These are phyloP conservation scores for Furcifer pardalis DNA, from an alignment of 2,797 vertebrate species.

Conservation along the genomic window DNA sequence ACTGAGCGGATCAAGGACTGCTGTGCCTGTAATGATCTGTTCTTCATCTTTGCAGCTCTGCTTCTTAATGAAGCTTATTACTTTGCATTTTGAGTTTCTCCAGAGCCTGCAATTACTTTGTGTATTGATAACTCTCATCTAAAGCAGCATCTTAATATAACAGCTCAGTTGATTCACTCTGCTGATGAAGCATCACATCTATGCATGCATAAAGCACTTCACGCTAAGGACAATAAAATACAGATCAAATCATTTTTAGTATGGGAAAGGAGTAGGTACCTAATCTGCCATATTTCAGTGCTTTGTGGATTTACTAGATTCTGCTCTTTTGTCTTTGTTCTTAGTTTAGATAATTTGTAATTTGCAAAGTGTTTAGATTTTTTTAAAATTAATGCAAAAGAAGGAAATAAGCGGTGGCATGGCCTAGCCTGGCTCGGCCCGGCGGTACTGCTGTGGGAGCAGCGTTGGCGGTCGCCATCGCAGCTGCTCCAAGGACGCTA, in stretches of 20 bases:
- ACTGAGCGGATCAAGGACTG: slow-evolving; percentile 3
- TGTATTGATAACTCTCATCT: slow-evolving; percentile 7
- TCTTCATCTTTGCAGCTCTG: slow-evolving; percentile 25
- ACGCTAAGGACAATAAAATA: background rate
- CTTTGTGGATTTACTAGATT: background rate
- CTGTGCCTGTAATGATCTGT: background rate
- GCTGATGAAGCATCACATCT: background rate
- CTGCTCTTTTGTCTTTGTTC: background rate
- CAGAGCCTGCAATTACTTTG: background rate
- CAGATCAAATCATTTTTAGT: background rate
- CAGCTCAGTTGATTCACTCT: background rate
- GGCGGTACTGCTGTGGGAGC: no score
- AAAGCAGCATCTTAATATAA: slow-evolving; percentile 18
- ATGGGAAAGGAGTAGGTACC: background rate
- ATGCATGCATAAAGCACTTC: background rate
- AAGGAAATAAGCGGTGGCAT: background rate
- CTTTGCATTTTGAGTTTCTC: slow-evolving; percentile 34
- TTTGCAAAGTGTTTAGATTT: background rate
- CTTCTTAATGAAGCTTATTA: slow-evolving; percentile 15
- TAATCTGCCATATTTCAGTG: background rate
- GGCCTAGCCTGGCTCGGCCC: no score
- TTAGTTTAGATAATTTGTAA: background rate
- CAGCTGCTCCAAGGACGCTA: no score
- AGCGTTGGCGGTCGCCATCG: no score
- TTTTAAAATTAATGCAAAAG: background rate